These are phyloP conservation scores for Bombus vancouverensis DNA, from an alignment of 1,140 invertebrate species.

Conservation along the genomic window DNA sequence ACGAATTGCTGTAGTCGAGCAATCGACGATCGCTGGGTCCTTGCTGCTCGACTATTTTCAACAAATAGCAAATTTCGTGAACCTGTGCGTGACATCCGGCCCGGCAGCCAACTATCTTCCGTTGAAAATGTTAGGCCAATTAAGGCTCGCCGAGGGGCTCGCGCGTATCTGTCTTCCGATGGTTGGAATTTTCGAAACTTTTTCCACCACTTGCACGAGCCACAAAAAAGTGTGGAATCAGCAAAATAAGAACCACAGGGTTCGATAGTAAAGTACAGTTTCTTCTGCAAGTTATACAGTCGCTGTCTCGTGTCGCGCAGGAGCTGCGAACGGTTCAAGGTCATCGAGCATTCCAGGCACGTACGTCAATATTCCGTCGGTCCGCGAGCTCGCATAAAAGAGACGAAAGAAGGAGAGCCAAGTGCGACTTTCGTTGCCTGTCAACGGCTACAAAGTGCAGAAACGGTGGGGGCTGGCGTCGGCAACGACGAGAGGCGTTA, in stretches of 20 bases:
- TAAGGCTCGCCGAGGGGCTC: too few species aligned
- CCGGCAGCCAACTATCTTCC: rapidly evolving
- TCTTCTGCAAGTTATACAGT: background rate
- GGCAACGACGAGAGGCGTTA: constrained; percentile 66
- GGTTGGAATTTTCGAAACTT: background rate
- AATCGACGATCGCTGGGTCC: too few species aligned
- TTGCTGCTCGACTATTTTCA: background rate
- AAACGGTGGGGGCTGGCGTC: constrained; percentile 29
- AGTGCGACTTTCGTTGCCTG: constrained; percentile 60
- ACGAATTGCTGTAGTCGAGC: background rate
- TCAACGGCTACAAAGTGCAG: constrained; percentile 66
- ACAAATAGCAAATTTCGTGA: too few species aligned
- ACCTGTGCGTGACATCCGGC: rapidly evolving
- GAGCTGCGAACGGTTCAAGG: constrained; percentile 23
- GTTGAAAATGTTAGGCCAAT: too few species aligned
- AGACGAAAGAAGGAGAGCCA: constrained; percentile 60
- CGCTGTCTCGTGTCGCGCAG: background rate
- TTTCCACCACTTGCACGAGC: rapidly evolving
- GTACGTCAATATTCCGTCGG: constrained; percentile 61
- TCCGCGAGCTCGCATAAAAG: constrained; percentile 42
- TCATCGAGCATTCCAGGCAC: constrained; percentile 52
- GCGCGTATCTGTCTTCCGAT: too few species aligned
- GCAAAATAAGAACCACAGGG: background rate
- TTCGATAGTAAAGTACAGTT: background rate
- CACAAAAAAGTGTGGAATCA: rapidly evolving